Evolutionary conservation across 2,113 vertebrate genomes (phyloP).

Genomic region (Tylochromis polylepis): DNA sequence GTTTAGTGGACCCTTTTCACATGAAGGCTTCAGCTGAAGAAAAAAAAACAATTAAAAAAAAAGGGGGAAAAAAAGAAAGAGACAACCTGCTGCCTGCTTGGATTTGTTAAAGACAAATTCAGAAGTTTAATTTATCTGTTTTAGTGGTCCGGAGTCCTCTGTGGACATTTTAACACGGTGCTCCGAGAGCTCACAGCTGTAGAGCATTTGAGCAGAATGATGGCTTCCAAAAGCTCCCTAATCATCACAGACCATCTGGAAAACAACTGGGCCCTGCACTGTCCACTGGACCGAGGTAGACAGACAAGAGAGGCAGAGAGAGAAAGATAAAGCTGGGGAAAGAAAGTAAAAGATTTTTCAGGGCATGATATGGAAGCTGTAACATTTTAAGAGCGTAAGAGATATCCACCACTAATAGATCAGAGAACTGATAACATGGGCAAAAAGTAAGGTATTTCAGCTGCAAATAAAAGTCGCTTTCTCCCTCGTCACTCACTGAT

Average conservation of each 20-base stretch:
- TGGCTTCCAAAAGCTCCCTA: conserved; percentile 56
- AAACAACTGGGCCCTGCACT: conserved; percentile 52
- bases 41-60: neutral
- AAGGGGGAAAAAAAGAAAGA: neutral
- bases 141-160: conserved; percentile 34
- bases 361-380: conserved; percentile 1
- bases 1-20: neutral
- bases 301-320: conserved; percentile 11
- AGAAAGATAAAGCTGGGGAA: neutral
- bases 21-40: neutral
- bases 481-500: neutral
- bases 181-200: conserved; percentile 55
- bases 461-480: neutral
- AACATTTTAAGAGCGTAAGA: conserved; percentile 27
- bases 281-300: conserved; percentile 28
- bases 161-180: conserved; percentile 37
- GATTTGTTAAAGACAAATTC: conserved; percentile 25
- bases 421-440: neutral
- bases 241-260: conserved; percentile 63
- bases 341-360: neutral
- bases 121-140: conserved; percentile 32
- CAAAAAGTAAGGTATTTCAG: neutral
- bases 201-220: conserved; percentile 46
- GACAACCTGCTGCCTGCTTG: neutral
- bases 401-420: neutral